Evolutionary conservation across 2,888 invertebrate genomes (phyloP).

Genomic region (Cheiracanthium punctorium): DNA sequence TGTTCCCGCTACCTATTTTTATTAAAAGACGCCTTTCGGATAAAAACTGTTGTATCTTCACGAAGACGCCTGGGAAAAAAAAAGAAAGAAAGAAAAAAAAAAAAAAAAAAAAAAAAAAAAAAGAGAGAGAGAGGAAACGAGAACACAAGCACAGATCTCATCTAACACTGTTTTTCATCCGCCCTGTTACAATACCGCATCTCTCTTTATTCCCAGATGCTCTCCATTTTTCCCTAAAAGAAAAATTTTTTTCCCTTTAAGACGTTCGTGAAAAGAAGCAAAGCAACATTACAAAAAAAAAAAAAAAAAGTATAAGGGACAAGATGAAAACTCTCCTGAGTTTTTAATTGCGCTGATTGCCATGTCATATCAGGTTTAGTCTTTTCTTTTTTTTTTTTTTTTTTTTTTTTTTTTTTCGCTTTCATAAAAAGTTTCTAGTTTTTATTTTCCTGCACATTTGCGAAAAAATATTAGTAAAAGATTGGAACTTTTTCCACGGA

Average conservation of each 20-base stretch:
- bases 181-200: background rate
- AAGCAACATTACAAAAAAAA: background rate
- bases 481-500: too few species aligned
- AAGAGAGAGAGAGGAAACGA: too few species aligned
- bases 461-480: too few species aligned
- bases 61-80: background rate
- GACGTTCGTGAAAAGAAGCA: conserved; percentile 26
- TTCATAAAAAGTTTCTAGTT: too few species aligned
- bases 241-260: conserved; percentile 17
- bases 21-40: background rate
- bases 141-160: background rate
- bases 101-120: background rate
- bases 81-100: background rate
- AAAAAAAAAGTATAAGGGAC: background rate
- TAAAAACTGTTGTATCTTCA: background rate
- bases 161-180: background rate
- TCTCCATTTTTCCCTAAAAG: background rate
- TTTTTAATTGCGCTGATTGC: conserved; percentile 8
- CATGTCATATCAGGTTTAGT: background rate
- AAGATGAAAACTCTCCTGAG: background rate
- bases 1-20: too few species aligned
- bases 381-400: background rate
- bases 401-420: too few species aligned
- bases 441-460: too few species aligned
- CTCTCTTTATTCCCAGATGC: background rate